These are phyloP conservation scores for Alitta virens DNA, from an alignment of 2,888 invertebrate species.

Conservation along the genomic window DNA sequence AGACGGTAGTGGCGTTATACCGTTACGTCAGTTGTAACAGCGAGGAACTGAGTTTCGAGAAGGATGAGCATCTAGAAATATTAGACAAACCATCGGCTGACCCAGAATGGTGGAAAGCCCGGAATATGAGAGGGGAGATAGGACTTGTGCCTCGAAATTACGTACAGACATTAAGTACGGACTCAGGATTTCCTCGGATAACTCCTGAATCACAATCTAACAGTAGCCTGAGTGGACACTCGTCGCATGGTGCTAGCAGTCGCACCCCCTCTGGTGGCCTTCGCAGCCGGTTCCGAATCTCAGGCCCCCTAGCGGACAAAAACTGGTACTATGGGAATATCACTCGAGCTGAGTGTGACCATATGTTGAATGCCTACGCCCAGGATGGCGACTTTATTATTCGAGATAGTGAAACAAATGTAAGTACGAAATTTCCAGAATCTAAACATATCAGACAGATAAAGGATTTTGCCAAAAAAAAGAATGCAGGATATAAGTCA, in stretches of 20 bases:
- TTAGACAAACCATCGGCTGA: conserved; percentile 94
- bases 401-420: conserved; percentile 98
- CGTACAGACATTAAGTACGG: conserved; percentile 53
- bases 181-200: conserved; percentile 30
- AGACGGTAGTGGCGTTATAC: conserved; percentile 93
- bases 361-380: conserved; percentile 89
- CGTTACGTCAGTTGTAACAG: conserved; percentile 69
- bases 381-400: conserved; percentile 98
- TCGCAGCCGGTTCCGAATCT: conserved; percentile 34
- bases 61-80: conserved; percentile 92
- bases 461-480: no score
- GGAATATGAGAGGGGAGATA: conserved; percentile 86
- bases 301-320: conserved; percentile 53
- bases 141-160: conserved; percentile 82
- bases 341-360: conserved; percentile 93
- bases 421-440: conserved; percentile 61
- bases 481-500: no score
- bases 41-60: conserved; percentile 94
- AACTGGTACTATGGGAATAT: conserved; percentile 98
- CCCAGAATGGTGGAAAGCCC: conserved; percentile 98
- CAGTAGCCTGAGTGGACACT: conserved; percentile 39
- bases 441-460: not conserved
- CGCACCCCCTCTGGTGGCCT: conserved; percentile 28
- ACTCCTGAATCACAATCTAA: conserved; percentile 54
- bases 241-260: conserved; percentile 26